Conservation (phyloP, 1,140 invertebrate species). For the Polypedilum vanderplanki region DNA sequence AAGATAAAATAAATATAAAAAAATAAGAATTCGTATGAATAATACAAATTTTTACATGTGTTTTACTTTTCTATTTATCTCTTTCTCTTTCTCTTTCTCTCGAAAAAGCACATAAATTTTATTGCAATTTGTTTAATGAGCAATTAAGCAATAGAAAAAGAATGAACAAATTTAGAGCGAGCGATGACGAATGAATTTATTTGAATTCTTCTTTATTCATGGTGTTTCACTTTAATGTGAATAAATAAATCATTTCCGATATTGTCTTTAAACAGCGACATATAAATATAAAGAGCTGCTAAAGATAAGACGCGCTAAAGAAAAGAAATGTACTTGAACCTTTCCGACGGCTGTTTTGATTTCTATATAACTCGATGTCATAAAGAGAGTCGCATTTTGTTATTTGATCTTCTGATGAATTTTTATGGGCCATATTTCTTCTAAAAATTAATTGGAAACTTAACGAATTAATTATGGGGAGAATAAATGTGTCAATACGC, state of each 20-base stretch:
- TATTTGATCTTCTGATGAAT: constrained; percentile 14
- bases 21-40: constrained; percentile 1
- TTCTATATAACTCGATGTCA: not conserved
- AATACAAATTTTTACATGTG: not conserved
- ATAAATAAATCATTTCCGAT: constrained; percentile 14
- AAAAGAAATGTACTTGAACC: not conserved
- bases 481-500: not conserved
- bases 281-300: not conserved
- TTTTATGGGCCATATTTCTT: not conserved
- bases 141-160: not conserved
- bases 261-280: not conserved
- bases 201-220: not conserved
- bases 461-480: not conserved
- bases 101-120: not conserved
- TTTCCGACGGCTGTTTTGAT: not conserved
- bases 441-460: not conserved
- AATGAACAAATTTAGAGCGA: not conserved
- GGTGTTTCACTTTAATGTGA: not conserved
- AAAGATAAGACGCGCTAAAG: not conserved
- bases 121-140: constrained; percentile 27
- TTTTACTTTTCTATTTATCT: not conserved
- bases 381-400: not conserved
- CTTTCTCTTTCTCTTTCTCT: not conserved
- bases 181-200: not conserved
- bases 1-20: constrained; percentile 6